These are phyloP conservation scores for Harpagus bidentatus DNA, from an alignment of 2,113 vertebrate species.

Conservation along the genomic window DNA sequence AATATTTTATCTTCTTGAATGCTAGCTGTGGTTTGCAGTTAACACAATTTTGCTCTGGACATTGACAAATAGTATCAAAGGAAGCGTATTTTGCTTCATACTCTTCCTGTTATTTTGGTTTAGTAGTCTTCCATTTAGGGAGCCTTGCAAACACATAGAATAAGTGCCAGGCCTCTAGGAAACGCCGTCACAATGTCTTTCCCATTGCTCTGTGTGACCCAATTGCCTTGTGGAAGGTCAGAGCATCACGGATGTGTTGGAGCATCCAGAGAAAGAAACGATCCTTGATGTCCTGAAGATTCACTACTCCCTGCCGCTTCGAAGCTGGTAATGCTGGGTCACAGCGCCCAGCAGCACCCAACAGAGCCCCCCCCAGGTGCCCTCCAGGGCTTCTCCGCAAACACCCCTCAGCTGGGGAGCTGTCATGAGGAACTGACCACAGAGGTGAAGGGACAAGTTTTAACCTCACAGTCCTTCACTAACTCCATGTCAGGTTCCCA, in stretches of 20 bases:
- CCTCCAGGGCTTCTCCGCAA: not conserved
- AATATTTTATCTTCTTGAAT: not conserved
- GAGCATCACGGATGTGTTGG: not conserved
- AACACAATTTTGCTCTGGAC: not conserved
- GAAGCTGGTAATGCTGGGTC: not conserved
- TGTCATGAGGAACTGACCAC: not conserved
- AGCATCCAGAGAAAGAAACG: not conserved
- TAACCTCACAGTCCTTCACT: not conserved
- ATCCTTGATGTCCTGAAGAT: not conserved
- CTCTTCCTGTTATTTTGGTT: not conserved
- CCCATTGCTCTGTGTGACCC: not conserved
- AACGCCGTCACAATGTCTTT: not conserved
- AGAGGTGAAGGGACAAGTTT: not conserved
- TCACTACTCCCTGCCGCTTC: not conserved
- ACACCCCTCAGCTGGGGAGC: not conserved
- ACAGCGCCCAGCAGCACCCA: not conserved
- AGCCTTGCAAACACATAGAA: not conserved
- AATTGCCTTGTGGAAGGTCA: not conserved
- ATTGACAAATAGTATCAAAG: not conserved
- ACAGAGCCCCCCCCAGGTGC: not conserved
- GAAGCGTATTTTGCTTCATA: fast-evolving
- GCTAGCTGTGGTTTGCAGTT: not conserved
- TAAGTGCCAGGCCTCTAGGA: not conserved
- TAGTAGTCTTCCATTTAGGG: not conserved
- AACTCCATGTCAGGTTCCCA: not conserved